A percentile compares a stretch with the other conserved stretches of the same genome.
These are phyloP conservation scores for Malachius bipustulatus DNA, from an alignment of 2,888 invertebrate species.

Conservation along the genomic window DNA sequence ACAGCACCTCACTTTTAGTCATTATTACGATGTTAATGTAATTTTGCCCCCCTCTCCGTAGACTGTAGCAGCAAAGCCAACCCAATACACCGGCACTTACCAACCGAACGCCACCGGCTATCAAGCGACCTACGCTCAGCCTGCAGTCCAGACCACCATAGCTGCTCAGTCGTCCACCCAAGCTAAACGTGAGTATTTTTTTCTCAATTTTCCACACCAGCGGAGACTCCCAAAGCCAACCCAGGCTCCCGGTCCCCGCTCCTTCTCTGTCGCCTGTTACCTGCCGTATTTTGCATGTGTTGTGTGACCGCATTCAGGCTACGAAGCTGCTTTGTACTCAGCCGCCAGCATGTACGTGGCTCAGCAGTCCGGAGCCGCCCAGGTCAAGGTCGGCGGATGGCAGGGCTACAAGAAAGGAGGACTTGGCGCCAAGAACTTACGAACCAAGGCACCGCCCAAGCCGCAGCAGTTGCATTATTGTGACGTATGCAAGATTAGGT, in stretches of 20 bases:
- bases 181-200: slow-evolving; percentile 46
- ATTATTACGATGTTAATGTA: too few relatives aligned
- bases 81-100: slow-evolving; percentile 49
- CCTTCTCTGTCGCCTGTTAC: background rate
- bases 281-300: too few relatives aligned
- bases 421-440: slow-evolving; percentile 48
- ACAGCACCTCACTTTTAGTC: too few relatives aligned
- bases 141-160: slow-evolving; percentile 43
- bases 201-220: too few relatives aligned
- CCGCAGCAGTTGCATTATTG: slow-evolving; percentile 94
- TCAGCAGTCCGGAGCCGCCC: slow-evolving; percentile 50
- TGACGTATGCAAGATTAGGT: slow-evolving; percentile 97
- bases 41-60: too few relatives aligned
- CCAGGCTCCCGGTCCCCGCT: background rate
- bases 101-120: slow-evolving; percentile 40
- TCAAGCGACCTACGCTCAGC: slow-evolving; percentile 41
- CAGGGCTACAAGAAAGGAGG: slow-evolving; percentile 50
- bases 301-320: slow-evolving; percentile 72
- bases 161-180: slow-evolving; percentile 43
- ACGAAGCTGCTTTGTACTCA: slow-evolving; percentile 91
- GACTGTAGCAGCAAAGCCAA: slow-evolving; percentile 41
- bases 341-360: slow-evolving; percentile 92
- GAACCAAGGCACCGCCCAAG: slow-evolving; percentile 72
- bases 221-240: too few relatives aligned
- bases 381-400: slow-evolving; percentile 42